These are phyloP conservation scores for Drosophila anomelani DNA, from an alignment of 2,888 invertebrate species.

Conservation along the genomic window DNA sequence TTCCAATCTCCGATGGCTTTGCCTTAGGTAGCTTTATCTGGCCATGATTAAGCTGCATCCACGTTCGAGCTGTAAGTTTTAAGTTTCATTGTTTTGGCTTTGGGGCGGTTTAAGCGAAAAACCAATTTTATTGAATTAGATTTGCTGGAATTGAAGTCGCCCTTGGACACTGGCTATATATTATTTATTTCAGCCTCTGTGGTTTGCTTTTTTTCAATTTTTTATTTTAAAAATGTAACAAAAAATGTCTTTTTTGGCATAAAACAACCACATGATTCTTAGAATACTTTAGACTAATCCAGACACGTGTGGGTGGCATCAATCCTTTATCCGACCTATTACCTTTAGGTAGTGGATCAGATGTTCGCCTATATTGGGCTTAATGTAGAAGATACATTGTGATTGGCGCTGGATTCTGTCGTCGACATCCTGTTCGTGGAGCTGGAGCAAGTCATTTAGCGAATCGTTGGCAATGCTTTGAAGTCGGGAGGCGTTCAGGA, in stretches of 20 bases:
- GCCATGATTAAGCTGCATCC: slow-evolving; percentile 35
- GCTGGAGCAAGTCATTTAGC: slow-evolving; percentile 74
- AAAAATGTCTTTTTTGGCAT: slow-evolving; percentile 53
- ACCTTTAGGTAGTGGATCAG: slow-evolving; percentile 82
- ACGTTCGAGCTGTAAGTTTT: slow-evolving; percentile 49
- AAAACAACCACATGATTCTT: slow-evolving; percentile 26
- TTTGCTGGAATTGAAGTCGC: slow-evolving; percentile 47
- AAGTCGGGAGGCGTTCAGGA: slow-evolving; percentile 74
- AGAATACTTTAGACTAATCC: slow-evolving; percentile 30
- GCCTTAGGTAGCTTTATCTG: slow-evolving; percentile 25
- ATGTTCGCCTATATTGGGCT: slow-evolving; percentile 80
- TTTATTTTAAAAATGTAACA: slow-evolving; percentile 62
- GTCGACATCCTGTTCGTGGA: slow-evolving; percentile 49
- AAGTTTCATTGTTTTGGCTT: slow-evolving; percentile 53
- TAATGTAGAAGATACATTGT: slow-evolving; percentile 82
- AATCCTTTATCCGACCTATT: slow-evolving; percentile 63
- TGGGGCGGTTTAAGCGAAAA: slow-evolving; percentile 55
- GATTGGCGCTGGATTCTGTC: slow-evolving; percentile 52
- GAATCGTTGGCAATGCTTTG: slow-evolving; percentile 65
- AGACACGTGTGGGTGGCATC: slow-evolving; percentile 5
- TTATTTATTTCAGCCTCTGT: not conserved
- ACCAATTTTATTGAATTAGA: slow-evolving; percentile 65
- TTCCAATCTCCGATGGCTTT: slow-evolving; percentile 22
- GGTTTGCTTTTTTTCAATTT: slow-evolving; percentile 12
- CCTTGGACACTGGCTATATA: not conserved